Percentiles rank a stretch among this genome's conserved stretches.
These are phyloP conservation scores for Chroicocephalus ridibundus DNA, from an alignment of 2,113 vertebrate genomes.

Conservation along the genomic window DNA sequence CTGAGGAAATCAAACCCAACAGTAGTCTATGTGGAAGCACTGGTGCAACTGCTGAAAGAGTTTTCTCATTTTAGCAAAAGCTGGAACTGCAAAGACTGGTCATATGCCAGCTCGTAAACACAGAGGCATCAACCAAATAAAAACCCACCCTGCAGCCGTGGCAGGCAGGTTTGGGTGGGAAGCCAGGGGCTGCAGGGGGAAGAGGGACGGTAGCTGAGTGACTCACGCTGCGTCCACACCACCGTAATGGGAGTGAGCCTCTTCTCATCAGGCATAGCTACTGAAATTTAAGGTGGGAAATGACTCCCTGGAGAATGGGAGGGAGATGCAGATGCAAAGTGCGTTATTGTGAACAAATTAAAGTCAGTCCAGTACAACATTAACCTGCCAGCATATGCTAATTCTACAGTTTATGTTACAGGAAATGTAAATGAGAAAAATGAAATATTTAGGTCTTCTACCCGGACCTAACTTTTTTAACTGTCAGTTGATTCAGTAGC, in stretches of 20 bases:
- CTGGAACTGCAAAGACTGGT: not conserved
- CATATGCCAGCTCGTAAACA: not conserved
- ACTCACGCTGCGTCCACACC: not conserved
- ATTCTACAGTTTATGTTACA: not conserved
- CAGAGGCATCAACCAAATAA: not conserved
- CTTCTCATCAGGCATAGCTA: not conserved
- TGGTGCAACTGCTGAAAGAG: not conserved
- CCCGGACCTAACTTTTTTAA: not conserved
- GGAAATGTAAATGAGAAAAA: not conserved
- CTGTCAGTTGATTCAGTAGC: not conserved
- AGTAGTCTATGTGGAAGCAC: not conserved
- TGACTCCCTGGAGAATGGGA: not conserved
- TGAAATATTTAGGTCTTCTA: not conserved
- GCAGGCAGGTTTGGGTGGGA: not conserved
- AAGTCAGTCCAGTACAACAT: not conserved
- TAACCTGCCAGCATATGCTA: not conserved
- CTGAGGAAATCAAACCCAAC: not conserved
- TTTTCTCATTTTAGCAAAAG: not conserved
- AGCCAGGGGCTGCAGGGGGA: not conserved
- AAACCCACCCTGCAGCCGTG: not conserved
- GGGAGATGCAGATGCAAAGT: not conserved
- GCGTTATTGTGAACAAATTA: not conserved
- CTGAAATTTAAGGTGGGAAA: not conserved
- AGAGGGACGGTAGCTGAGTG: too few species aligned
- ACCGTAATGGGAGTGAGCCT: fast-evolving